These are phyloP conservation scores for Gymnoscopelus microlampas DNA, from an alignment of 2,797 vertebrate genomes.

Conservation along the genomic window DNA sequence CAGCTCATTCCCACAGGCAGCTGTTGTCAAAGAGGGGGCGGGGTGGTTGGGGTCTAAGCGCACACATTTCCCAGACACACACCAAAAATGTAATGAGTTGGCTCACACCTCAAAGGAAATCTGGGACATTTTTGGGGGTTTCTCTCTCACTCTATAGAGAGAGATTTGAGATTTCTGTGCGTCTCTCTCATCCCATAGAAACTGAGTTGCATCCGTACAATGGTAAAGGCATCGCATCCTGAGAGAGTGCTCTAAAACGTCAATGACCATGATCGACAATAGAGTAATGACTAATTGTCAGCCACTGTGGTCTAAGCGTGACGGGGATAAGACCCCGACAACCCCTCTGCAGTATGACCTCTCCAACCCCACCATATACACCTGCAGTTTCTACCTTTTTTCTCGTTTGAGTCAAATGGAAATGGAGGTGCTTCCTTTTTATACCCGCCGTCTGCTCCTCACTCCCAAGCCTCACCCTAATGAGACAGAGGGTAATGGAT, in stretches of 20 bases:
- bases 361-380: too few relatives aligned
- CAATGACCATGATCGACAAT: conserved; percentile 28
- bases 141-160: conserved; percentile 10
- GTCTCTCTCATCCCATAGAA: too few relatives aligned
- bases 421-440: conserved; percentile 11
- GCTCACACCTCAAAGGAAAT: conserved; percentile 28
- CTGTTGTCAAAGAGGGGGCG: conserved; percentile 6
- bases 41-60: not conserved
- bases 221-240: not conserved
- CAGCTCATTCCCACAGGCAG: not conserved
- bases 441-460: not conserved
- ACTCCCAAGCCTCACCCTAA: conserved; percentile 6
- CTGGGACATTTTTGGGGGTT: conserved; percentile 28
- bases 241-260: conserved; percentile 18
- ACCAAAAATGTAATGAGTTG: conserved; percentile 44
- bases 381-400: not conserved
- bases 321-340: too few relatives aligned
- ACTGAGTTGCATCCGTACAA: too few relatives aligned
- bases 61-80: conserved; percentile 7
- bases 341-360: too few relatives aligned
- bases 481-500: conserved; percentile 22
- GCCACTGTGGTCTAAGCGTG: too few relatives aligned
- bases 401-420: conserved; percentile 6
- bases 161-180: conserved; percentile 13
- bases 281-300: conserved; percentile 21